Evolutionary conservation across 2,113 vertebrate genomes (phyloP).

Genomic region (Sapajus apella): DNA sequence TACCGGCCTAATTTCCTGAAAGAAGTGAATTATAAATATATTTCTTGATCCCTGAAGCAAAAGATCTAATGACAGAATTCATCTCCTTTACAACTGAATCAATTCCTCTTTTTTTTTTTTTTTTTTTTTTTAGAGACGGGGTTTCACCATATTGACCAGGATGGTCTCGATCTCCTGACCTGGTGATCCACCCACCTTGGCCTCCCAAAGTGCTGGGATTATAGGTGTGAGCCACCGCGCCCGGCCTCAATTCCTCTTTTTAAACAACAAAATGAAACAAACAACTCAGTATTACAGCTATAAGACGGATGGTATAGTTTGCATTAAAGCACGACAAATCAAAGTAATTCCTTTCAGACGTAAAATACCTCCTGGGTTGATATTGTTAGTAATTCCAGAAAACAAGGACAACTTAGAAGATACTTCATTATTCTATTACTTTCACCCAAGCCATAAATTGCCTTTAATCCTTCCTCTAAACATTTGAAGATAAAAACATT

Average conservation of each 20-base stretch:
- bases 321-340: background rate
- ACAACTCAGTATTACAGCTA: background rate
- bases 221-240: too few relatives aligned
- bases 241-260: background rate
- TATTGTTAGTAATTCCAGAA: slow-evolving; percentile 54
- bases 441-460: slow-evolving; percentile 57
- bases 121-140: too few relatives aligned
- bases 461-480: slow-evolving; percentile 72
- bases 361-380: background rate
- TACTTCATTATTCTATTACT: slow-evolving; percentile 62
- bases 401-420: slow-evolving; percentile 48
- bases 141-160: too few relatives aligned
- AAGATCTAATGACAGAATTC: slow-evolving; percentile 24
- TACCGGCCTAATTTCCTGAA: background rate
- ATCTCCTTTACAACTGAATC: background rate
- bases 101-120: background rate
- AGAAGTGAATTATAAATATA: slow-evolving; percentile 25
- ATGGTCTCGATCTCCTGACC: too few relatives aligned
- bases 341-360: background rate
- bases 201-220: too few relatives aligned
- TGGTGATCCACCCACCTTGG: too few relatives aligned
- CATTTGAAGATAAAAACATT: slow-evolving; percentile 66
- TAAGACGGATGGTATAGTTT: background rate
- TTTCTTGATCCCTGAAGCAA: background rate
- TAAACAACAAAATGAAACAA: background rate